Evolutionary conservation across 2,888 invertebrate species (phyloP), one percentile per base, ranked within the genome.

Genomic region (Meteorus cinctellus): DNA sequence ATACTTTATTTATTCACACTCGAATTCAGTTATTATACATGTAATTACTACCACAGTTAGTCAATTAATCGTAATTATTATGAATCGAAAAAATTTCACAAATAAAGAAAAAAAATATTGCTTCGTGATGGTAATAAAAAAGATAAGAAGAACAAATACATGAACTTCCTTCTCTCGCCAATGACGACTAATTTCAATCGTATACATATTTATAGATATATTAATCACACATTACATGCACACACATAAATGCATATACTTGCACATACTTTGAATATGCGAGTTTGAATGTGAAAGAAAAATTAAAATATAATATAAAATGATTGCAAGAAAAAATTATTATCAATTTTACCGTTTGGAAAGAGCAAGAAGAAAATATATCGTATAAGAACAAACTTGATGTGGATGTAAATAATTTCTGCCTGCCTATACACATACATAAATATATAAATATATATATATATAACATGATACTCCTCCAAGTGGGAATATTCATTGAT

Each of bases 1-100:
- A 83, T 83, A 82, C 77, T 79, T 81, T 79, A 74, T 84, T 80
- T 79, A 81, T 77, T 82, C 73, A 73, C 71, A 74, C 67, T 78
- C 78, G 76, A 19, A 55, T 48, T 48, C 14, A 48, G 19, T 55
- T 55, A 55, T 55, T 0, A 55, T 55, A 55, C 4, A 55, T 24
- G 1, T 19, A 55, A 55, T 55, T 55, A 73, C 67, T 72, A 55
- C 55, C 55, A 55, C 55, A 62, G 19, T 62, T 62, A 62, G 62
- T 62, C 62, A 55, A 55, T 55, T 55, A 24, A 55, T 55, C 55
- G 24, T 55, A 55, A 55, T 55, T 55, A 55, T 55, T 19, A 55
- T 55, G 8, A 55, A 19, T 55, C 6, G 19, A 24, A n/a, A 55
- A 55, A 55, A n/a, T 6, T 6, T 8, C 19, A 19, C n/a, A 0